These are phyloP conservation scores for Eunapius fragilis DNA, from an alignment of 37 sponge, comb jelly and placozoan species.

Conservation along the genomic window DNA sequence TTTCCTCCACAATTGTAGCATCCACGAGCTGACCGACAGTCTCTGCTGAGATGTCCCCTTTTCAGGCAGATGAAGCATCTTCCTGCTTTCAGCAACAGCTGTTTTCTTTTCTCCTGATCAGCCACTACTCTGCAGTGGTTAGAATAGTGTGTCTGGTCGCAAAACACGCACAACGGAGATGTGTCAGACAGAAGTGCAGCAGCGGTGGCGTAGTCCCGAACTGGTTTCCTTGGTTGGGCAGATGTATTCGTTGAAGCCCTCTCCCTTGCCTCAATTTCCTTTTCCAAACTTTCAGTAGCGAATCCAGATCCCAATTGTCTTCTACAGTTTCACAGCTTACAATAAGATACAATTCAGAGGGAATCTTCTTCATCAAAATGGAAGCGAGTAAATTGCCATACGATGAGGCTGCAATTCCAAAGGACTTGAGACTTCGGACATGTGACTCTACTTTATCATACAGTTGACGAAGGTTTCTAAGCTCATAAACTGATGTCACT, in stretches of 20 bases:
- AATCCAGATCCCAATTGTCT: conserved; percentile 11
- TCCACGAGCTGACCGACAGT: not conserved
- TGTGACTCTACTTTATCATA: conserved; percentile 20
- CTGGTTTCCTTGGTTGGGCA: not conserved
- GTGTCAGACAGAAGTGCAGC: not conserved
- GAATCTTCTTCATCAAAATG: conserved; percentile 14
- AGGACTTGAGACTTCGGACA: conserved; percentile 12
- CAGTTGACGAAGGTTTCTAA: conserved; percentile 13
- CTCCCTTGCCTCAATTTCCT: conserved; percentile 32
- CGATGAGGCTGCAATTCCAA: conserved; percentile 18
- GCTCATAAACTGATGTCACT: conserved; percentile 3
- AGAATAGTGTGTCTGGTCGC: not conserved
- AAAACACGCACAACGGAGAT: not conserved
- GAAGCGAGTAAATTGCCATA: conserved; percentile 31
- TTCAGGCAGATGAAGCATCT: conserved; percentile 3
- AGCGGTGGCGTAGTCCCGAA: not conserved
- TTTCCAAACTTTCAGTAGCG: conserved; percentile 9
- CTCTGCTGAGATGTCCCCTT: not conserved
- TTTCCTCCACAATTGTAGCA: not conserved
- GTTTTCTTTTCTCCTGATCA: not conserved
- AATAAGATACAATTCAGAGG: conserved; percentile 2
- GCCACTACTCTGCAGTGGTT: not conserved
- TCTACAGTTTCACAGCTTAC: conserved; percentile 17
- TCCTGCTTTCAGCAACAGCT: not conserved
- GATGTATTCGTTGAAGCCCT: not conserved